Percentiles rank a stretch among this genome's conserved stretches.
Evolutionary conservation across 2,888 invertebrate species (phyloP).

Genomic region (Drosophila neotestacea): DNA sequence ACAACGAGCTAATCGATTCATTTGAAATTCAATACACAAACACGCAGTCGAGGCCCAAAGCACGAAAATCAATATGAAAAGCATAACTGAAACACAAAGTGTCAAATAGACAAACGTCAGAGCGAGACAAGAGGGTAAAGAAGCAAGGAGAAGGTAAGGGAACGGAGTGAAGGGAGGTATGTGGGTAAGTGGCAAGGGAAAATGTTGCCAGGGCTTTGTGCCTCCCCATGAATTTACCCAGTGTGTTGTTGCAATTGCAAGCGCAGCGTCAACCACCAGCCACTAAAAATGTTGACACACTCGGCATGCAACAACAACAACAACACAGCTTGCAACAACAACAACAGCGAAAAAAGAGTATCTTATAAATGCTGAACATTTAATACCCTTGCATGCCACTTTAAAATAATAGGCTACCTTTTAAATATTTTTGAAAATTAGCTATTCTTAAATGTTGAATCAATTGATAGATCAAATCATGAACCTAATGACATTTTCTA

Average conservation of each 20-base stretch:
- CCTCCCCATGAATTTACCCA: conserved; percentile 35
- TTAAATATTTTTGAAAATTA: too few relatives aligned
- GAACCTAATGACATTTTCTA: too few relatives aligned
- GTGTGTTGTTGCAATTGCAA: conserved; percentile 62
- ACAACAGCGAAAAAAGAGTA: neutral
- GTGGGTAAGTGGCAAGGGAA: neutral
- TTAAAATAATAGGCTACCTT: too few relatives aligned
- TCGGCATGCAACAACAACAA: conserved; percentile 41
- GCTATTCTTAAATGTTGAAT: too few relatives aligned
- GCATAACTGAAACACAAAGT: conserved; percentile 81
- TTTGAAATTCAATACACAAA: conserved; percentile 82
- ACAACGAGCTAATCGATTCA: conserved; percentile 78
- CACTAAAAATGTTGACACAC: conserved; percentile 79
- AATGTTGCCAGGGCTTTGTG: conserved; percentile 48
- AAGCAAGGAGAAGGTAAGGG: neutral
- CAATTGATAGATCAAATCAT: too few relatives aligned
- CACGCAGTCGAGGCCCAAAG: conserved; percentile 50
- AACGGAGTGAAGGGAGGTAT: too few relatives aligned
- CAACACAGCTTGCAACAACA: conserved; percentile 14
- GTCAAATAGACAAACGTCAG: conserved; percentile 75
- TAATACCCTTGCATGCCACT: too few relatives aligned
- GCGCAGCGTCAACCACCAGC: conserved; percentile 72
- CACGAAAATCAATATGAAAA: conserved; percentile 78
- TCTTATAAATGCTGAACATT: neutral
- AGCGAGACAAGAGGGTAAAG: conserved; percentile 8